Evolutionary conservation across 92 coral and sea anemone species (phyloP), one percentile per base, ranked within the genome.

Genomic region (Nematostella vectensis): DNA sequence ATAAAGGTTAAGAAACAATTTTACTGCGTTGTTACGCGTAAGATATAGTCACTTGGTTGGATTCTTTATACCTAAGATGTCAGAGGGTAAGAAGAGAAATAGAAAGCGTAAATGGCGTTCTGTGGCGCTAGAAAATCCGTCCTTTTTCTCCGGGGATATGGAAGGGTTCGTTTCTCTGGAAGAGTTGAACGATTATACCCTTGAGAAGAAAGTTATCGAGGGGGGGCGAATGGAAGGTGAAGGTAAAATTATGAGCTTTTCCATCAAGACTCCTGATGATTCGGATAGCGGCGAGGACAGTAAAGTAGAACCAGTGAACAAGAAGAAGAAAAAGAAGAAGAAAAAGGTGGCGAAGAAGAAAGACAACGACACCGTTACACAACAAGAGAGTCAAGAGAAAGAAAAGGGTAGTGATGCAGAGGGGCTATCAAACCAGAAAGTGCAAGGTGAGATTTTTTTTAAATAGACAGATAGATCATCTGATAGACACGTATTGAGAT

Each of bases 91-190:
- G 8, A 53, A 55, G 22, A 69, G 80, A 31, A 70, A 24, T 19
- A 83, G 81, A 29, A 89, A 89, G 65, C 81, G 95, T 19, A 81
- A 81, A 50, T 89, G 97, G 97, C 57, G 36, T 50, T 62, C 78
- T 40, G 97, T 89, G 27, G 40, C 66, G 48, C 29, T 89, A 55
- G 88, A 86, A 25, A 78, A 87, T 22, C 72, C 82, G 2, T 62
- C 77, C 31, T 89, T 89, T 50, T 78, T 89, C 48, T 57, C 79
- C 21, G 81, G 86, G 21, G 83, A 78, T 47, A 69, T 81, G 91
- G 95, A 81, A 2, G 97, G 97, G 21, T 89, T 89, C 68, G 95
- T 85, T 17, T 85, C 91, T 18, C 79, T 89, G 3, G 97, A 89
- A 61, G 95, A 76, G 25, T 54, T 87, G 59, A 65, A 70, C 16